phyloP scores from a whole-genome alignment of 2,888 invertebrate genomes.

The Meliscaeva auricollis region DNA sequence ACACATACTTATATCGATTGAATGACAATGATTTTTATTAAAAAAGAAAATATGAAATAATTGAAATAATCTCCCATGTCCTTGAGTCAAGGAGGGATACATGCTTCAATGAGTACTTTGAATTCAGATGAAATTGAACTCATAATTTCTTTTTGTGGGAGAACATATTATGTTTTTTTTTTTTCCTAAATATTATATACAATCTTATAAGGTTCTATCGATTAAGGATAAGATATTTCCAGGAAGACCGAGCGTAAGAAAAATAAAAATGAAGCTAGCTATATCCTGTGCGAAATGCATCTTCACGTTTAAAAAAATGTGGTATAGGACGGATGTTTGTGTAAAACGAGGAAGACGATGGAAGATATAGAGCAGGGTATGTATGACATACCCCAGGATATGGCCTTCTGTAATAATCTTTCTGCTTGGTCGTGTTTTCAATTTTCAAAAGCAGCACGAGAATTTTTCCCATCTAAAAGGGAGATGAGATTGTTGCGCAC shows the following conservation, averaged over 20 bases:
- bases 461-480: constrained; percentile 44
- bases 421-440: constrained; percentile 66
- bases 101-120: constrained; percentile 54
- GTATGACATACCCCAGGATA: constrained; percentile 15
- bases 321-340: background rate
- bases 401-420: constrained; percentile 60
- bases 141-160: constrained; percentile 67
- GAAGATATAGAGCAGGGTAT: background rate
- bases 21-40: constrained; percentile 69
- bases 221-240: constrained; percentile 47
- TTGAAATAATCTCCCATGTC: constrained; percentile 74
- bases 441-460: constrained; percentile 52
- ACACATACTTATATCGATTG: constrained; percentile 12
- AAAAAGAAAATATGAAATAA: constrained; percentile 74
- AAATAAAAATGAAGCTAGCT: constrained; percentile 6
- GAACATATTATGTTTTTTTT: constrained; percentile 51
- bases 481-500: constrained; percentile 73
- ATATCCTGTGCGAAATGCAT: constrained; percentile 54
- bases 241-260: constrained; percentile 27
- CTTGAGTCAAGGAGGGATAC: constrained; percentile 52
- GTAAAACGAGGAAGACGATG: constrained; percentile 9
- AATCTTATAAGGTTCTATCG: background rate
- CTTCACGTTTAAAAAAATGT: constrained; percentile 45
- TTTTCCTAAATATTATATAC: background rate
- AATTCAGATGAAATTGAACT: constrained; percentile 67